Conservation (phyloP, 1,140 invertebrate species). For the Rhopalosiphum maidis region DNA sequence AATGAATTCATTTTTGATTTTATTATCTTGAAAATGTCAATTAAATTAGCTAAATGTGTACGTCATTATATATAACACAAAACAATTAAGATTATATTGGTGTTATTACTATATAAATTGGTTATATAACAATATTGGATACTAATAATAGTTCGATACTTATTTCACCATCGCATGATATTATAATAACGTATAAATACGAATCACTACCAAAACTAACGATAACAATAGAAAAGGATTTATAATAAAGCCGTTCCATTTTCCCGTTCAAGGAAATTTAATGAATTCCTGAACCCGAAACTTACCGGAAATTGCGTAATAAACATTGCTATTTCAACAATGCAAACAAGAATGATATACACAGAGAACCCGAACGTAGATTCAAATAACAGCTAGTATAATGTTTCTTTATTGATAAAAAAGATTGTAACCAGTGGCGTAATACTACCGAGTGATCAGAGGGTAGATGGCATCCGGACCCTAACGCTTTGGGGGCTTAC, state of each 20-base stretch:
- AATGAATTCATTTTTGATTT: not conserved
- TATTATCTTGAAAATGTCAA: not conserved
- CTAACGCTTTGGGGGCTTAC: not conserved
- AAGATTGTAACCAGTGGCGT: not conserved
- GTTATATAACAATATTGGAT: not conserved
- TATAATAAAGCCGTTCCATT: not conserved
- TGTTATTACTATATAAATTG: not conserved
- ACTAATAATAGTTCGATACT: constrained; percentile 5
- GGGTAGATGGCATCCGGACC: not conserved
- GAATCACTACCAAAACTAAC: not conserved
- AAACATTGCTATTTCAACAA: constrained; percentile 5
- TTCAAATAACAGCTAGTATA: constrained; percentile 15
- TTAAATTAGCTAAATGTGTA: not conserved
- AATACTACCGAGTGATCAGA: not conserved
- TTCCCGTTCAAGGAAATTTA: not conserved
- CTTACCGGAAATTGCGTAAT: constrained; percentile 8
- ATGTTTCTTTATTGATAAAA: constrained; percentile 23
- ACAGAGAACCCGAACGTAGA: not conserved
- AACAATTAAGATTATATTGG: not conserved
- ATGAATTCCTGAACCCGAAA: not conserved
- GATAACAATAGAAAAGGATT: constrained; percentile 8
- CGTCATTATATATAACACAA: not conserved
- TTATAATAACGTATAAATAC: not conserved
- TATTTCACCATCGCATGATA: not conserved
- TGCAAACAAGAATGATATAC: not conserved